Evolutionary conservation across 2,888 invertebrate genomes (phyloP), one percentile per base, ranked within the genome.

Genomic region (Myopa testacea): DNA sequence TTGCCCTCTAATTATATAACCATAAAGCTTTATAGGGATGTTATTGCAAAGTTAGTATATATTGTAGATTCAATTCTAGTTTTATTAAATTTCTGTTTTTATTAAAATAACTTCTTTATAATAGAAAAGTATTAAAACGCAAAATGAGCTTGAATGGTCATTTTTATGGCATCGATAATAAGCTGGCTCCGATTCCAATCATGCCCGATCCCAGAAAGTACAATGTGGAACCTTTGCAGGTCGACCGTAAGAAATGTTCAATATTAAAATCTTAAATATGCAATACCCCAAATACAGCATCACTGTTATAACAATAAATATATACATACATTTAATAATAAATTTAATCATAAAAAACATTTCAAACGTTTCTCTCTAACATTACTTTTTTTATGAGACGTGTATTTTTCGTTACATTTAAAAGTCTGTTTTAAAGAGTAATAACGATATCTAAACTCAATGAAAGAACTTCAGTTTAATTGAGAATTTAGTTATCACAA

Each of bases 121-220:
- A 3, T 52, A 52, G 40, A 87, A 85, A 58, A 78, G 77, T 75
- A 80, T 79, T 0, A n/a, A 81, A 84, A 16, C 80, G 84, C 65
- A 81, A 84, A 26, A 85, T 83, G 76, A 82, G 82, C 16, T 75
- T 87, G 4, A 86, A 85, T 78, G 87, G 87, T 0, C 77, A 85
- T 40, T 86, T 86, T 55, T 87, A 86, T 80, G 84, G 85, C 0
- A 80, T 83, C 2, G 84, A 85, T 67, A 83, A 83, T 73, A 86
- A 86, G 72, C 77, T 86, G 19, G 86, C 84, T 2, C 87, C 87
- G 0, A 81, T 85, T 34, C 86, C 87, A 0, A 78, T 80, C 4
- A 72, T 79, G 19, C 79, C 74, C 2, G 84, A 83, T 80, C 82
- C 83, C 0, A 80, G 83, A 60, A 37, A 75, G 45, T 60, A 69